phyloP scores from a whole-genome alignment of 2,888 invertebrate genomes.

The Tachina lurida region DNA sequence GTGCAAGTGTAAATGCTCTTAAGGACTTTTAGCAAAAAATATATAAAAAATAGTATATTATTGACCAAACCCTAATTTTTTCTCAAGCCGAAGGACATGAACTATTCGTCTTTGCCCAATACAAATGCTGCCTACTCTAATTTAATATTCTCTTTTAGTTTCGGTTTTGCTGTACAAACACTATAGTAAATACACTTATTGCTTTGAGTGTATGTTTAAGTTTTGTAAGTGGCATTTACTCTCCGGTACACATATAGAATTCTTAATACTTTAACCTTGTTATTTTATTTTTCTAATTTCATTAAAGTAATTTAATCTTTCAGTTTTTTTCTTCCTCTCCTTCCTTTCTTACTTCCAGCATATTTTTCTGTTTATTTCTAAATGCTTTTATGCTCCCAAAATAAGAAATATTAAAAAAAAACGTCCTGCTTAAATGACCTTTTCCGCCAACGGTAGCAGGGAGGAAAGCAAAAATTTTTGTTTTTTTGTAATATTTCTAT shows the following conservation, averaged over 20 bases:
- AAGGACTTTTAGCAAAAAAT: too few species aligned
- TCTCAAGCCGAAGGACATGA: neutral
- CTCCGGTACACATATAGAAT: conserved; percentile 3
- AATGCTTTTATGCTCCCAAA: conserved; percentile 22
- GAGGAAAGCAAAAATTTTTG: conserved; percentile 33
- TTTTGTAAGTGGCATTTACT: conserved; percentile 34
- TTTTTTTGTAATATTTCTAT: conserved; percentile 21
- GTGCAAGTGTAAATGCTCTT: too few species aligned
- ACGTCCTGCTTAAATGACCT: conserved; percentile 43
- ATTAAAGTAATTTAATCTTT: conserved; percentile 59
- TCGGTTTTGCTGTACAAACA: neutral
- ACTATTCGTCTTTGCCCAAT: neutral
- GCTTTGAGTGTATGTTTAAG: conserved; percentile 42
- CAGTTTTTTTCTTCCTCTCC: conserved; percentile 1
- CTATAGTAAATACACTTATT: conserved; percentile 4
- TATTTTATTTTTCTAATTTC: conserved; percentile 54
- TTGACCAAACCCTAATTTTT: too few species aligned
- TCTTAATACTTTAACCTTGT: conserved; percentile 62
- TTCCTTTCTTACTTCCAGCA: conserved; percentile 8
- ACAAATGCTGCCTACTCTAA: neutral
- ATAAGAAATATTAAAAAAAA: neutral
- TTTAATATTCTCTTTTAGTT: neutral
- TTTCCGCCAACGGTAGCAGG: conserved; percentile 41
- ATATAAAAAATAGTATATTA: too few species aligned
- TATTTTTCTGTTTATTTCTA: conserved; percentile 46